phyloP scores from a whole-genome alignment of 1,140 invertebrate species.

The Cyclina sinensis region DNA sequence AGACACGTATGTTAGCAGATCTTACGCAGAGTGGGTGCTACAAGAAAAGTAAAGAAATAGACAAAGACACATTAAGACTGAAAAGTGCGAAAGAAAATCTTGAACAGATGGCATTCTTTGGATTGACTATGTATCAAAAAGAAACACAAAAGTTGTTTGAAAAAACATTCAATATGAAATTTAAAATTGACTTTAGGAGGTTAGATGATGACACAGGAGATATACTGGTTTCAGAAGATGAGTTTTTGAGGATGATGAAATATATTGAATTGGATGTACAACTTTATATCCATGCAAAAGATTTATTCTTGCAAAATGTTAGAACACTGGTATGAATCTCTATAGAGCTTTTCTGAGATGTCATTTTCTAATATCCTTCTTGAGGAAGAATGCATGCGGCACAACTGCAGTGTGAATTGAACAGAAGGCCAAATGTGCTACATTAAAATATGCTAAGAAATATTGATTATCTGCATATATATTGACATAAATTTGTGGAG shows the following conservation, averaged over 20 bases:
- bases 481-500: no score
- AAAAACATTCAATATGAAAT: slow-evolving; percentile 95
- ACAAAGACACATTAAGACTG: slow-evolving; percentile 93
- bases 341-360: no score
- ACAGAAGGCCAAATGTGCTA: no score
- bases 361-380: no score
- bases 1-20: slow-evolving; percentile 97
- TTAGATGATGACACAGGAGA: slow-evolving; percentile 12
- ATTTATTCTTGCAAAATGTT: slow-evolving; percentile 28
- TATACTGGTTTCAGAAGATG: slow-evolving; percentile 31
- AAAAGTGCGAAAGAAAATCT: slow-evolving; percentile 97
- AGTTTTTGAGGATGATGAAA: slow-evolving; percentile 52
- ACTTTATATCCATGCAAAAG: slow-evolving; percentile 52
- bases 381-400: no score
- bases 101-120: slow-evolving; percentile 97
- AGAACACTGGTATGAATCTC: background rate
- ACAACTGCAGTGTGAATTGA: no score
- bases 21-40: slow-evolving; percentile 97
- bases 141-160: slow-evolving; percentile 98
- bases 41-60: slow-evolving; percentile 90
- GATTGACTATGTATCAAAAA: slow-evolving; percentile 97
- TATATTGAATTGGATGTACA: slow-evolving; percentile 61
- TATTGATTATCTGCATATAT: no score
- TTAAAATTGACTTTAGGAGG: slow-evolving; percentile 32
- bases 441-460: no score